Evolutionary conservation across 2,797 vertebrate species (phyloP).

Genomic region (Silurus lanzhouensis): DNA sequence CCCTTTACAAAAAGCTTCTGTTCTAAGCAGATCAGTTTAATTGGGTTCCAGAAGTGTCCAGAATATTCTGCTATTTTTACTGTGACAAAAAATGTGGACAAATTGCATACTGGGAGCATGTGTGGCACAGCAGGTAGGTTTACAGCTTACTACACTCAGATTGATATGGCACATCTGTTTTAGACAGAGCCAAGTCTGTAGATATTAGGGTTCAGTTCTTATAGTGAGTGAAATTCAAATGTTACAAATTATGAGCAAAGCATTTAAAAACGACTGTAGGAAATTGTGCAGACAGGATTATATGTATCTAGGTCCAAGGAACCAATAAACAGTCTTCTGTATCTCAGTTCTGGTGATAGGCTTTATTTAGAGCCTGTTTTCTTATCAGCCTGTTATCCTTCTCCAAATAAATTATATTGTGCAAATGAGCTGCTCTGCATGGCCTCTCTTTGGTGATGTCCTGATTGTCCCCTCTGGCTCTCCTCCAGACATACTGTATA

Average conservation of each 20-base stretch:
- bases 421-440: conserved; percentile 52
- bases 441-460: conserved; percentile 43
- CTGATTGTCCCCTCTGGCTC: conserved; percentile 42
- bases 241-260: conserved; percentile 10
- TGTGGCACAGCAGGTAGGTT: conserved; percentile 17
- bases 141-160: not conserved
- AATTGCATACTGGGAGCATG: not conserved
- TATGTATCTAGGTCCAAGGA: conserved; percentile 13
- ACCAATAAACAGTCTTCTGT: conserved; percentile 19
- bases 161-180: not conserved
- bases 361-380: conserved; percentile 24
- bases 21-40: conserved; percentile 30
- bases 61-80: conserved; percentile 23
- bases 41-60: conserved; percentile 29
- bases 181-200: not conserved
- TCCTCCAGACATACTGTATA: conserved; percentile 23
- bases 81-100: conserved; percentile 9
- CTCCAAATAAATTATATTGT: conserved; percentile 53
- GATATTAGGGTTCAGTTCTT: not conserved
- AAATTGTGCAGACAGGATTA: conserved; percentile 16
- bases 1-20: conserved; percentile 23
- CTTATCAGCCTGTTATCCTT: conserved; percentile 45
- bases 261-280: conserved; percentile 27
- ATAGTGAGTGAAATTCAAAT: conserved; percentile 5
- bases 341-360: conserved; percentile 7